These are phyloP conservation scores for Troides helena DNA, from an alignment of 2,888 invertebrate genomes.

Conservation along the genomic window DNA sequence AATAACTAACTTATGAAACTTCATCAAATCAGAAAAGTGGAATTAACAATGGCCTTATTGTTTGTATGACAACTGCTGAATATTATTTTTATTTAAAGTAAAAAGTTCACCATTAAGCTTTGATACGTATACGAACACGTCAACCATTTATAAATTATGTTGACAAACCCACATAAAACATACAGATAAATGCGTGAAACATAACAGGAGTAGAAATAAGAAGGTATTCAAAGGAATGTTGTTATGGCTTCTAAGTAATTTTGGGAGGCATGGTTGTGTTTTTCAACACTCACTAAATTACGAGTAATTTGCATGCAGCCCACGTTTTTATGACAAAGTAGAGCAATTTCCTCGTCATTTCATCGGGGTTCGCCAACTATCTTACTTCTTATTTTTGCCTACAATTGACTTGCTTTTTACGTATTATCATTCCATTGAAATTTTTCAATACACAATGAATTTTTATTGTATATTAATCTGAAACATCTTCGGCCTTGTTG, in stretches of 20 bases:
- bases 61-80: too few relatives aligned
- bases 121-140: neutral
- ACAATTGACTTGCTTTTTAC: neutral
- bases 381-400: neutral
- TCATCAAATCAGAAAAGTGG: too few relatives aligned
- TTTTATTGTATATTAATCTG: neutral
- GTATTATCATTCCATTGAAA: neutral
- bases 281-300: conserved; percentile 14
- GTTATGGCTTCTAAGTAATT: neutral
- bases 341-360: conserved; percentile 18
- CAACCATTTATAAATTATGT: neutral
- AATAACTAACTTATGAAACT: too few relatives aligned
- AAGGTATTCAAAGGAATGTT: neutral
- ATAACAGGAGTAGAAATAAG: neutral
- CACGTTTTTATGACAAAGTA: conserved; percentile 7
- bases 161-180: neutral
- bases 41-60: too few relatives aligned
- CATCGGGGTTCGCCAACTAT: conserved; percentile 2
- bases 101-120: too few relatives aligned
- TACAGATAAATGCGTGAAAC: neutral
- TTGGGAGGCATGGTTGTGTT: conserved; percentile 6
- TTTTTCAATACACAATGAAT: neutral
- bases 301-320: conserved; percentile 13
- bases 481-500: neutral
- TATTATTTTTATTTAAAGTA: too few relatives aligned